Percentiles rank a stretch among this genome's conserved stretches.
These are phyloP conservation scores for Drosophila multiciliata DNA, from an alignment of 2,888 invertebrate species.

Conservation along the genomic window DNA sequence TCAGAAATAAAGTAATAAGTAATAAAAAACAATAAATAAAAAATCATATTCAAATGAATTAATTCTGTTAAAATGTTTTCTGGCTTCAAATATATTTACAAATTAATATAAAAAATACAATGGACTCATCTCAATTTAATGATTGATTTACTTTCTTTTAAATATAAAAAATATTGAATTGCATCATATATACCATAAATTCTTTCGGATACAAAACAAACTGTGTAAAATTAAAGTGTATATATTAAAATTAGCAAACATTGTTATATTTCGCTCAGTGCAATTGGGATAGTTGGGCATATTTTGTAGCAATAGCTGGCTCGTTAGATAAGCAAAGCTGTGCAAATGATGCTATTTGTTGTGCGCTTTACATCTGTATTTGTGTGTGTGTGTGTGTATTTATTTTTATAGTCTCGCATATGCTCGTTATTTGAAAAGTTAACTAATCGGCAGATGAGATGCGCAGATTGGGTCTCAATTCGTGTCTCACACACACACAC, in stretches of 20 bases:
- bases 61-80: no score
- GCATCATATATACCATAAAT: no score
- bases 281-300: constrained; percentile 24
- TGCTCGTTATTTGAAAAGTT: constrained; percentile 58
- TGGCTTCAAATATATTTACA: background rate
- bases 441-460: constrained; percentile 57
- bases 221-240: background rate
- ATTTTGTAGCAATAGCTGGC: constrained; percentile 34
- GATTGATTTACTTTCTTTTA: background rate
- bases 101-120: background rate
- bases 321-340: constrained; percentile 58
- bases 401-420: constrained; percentile 47
- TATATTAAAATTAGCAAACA: background rate
- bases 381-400: background rate
- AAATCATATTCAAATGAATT: background rate
- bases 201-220: background rate
- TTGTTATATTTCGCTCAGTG: background rate
- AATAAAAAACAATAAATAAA: background rate
- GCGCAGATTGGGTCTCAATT: constrained; percentile 40
- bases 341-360: constrained; percentile 54
- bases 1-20: background rate
- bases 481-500: constrained; percentile 14
- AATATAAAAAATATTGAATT: background rate
- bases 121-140: no score
- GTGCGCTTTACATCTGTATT: constrained; percentile 1